These are phyloP conservation scores for Glossophaga mutica DNA, from an alignment of 2,797 vertebrate genomes.

Conservation along the genomic window DNA sequence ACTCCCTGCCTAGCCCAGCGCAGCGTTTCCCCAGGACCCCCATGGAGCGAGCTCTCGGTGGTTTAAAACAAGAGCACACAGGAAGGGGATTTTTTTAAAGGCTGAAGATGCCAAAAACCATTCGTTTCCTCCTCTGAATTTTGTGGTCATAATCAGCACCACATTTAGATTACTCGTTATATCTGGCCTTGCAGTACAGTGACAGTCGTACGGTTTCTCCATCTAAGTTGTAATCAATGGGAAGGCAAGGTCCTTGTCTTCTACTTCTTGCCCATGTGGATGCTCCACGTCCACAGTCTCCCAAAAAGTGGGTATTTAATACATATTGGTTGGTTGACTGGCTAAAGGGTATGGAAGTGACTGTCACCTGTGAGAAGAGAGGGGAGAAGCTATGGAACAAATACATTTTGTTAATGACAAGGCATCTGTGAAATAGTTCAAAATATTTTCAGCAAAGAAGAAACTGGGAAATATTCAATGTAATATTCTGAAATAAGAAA, in stretches of 20 bases:
- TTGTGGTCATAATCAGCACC: background rate
- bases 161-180: background rate
- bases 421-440: background rate
- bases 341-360: background rate
- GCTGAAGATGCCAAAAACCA: background rate
- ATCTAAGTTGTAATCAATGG: background rate
- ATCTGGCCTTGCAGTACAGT: background rate
- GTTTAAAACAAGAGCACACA: background rate
- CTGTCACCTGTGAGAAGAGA: background rate
- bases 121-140: background rate
- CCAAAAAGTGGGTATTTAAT: background rate
- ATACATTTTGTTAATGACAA: background rate
- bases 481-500: slow-evolving; percentile 33
- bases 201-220: background rate
- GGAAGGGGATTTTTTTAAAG: background rate
- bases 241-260: background rate
- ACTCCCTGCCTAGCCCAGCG: background rate
- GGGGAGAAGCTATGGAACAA: background rate
- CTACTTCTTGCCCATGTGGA: background rate
- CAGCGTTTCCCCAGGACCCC: background rate
- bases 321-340: background rate
- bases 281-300: background rate
- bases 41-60: background rate
- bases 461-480: background rate
- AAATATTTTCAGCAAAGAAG: slow-evolving; percentile 15